Evolutionary conservation across 2,113 vertebrate species (phyloP).

Genomic region (Lipotes vexillifer): DNA sequence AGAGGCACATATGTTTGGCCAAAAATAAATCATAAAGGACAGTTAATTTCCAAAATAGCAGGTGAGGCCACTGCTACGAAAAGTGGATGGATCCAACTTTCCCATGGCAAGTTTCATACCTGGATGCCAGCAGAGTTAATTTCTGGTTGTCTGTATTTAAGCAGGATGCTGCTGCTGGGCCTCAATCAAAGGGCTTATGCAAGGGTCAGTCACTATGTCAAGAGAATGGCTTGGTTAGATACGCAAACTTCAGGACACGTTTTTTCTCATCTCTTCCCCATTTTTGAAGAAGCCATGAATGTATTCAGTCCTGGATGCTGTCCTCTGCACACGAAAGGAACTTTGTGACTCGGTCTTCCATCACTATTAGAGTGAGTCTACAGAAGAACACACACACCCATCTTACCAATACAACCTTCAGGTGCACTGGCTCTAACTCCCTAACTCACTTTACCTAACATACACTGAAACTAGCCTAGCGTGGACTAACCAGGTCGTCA

Average conservation of each 20-base stretch:
- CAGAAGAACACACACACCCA: not conserved
- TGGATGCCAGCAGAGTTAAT: not conserved
- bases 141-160: not conserved
- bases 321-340: not conserved
- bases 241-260: not conserved
- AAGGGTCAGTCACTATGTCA: not conserved
- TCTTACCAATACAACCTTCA: not conserved
- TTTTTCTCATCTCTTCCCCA: not conserved
- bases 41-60: not conserved
- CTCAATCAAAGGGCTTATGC: not conserved
- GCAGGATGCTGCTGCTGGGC: not conserved
- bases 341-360: not conserved
- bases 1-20: not conserved
- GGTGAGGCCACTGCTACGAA: not conserved
- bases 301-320: not conserved
- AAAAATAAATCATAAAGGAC: conserved; percentile 16
- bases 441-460: not conserved
- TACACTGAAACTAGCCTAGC: not conserved
- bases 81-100: not conserved
- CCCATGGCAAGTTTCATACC: not conserved
- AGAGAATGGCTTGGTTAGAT: not conserved
- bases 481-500: not conserved
- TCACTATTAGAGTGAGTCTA: not conserved
- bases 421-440: not conserved
- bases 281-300: not conserved